Percentiles rank a stretch among this genome's conserved stretches.
Evolutionary conservation across 1,140 invertebrate species (phyloP).

Genomic region (Dryas iulia): DNA sequence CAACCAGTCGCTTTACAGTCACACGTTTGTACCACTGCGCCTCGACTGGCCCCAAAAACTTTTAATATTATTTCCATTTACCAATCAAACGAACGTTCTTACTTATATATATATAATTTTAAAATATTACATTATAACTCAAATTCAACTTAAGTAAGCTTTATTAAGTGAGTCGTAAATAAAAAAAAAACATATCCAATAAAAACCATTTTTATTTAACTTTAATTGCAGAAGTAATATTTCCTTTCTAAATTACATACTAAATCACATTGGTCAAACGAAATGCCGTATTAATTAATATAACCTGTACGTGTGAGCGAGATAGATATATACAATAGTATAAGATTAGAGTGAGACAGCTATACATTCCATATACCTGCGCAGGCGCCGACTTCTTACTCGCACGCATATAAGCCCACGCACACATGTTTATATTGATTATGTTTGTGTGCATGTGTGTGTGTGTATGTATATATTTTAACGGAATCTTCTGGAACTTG

Average conservation of each 20-base stretch:
- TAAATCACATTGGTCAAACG: slow-evolving; percentile 3
- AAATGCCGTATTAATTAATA: slow-evolving; percentile 8
- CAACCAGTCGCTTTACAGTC: no score
- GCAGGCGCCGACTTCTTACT: slow-evolving; percentile 5
- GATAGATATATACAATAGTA: neutral
- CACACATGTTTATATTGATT: neutral
- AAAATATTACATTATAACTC: neutral
- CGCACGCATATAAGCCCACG: neutral
- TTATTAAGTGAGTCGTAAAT: neutral
- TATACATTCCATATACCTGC: slow-evolving; percentile 2
- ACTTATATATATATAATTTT: no score
- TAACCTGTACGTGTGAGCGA: neutral
- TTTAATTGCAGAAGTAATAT: slow-evolving; percentile 1
- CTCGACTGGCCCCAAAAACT: no score
- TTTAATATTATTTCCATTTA: no score
- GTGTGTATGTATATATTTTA: slow-evolving; percentile 4
- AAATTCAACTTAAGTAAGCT: neutral
- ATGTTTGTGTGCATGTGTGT: neutral
- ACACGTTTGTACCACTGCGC: no score
- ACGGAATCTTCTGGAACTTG: slow-evolving; percentile 6
- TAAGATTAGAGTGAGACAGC: neutral
- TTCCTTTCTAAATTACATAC: slow-evolving; percentile 5
- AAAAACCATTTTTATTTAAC: neutral
- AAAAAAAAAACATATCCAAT: neutral
- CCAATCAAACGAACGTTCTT: no score